These are phyloP conservation scores for Calliphora vicina DNA, from an alignment of 1,140 invertebrate genomes.

Conservation along the genomic window DNA sequence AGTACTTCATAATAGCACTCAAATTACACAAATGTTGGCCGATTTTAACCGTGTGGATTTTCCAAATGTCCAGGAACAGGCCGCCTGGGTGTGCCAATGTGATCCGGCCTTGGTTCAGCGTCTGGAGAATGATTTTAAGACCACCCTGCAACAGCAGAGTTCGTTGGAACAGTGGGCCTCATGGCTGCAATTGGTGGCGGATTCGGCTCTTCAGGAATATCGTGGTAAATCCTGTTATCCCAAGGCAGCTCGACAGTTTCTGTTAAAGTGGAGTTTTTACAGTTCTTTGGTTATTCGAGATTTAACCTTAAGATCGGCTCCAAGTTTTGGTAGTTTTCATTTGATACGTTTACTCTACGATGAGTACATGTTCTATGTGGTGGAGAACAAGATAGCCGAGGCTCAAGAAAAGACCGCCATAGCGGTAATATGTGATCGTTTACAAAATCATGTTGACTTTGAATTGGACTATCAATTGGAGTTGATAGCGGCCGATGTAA, in stretches of 20 bases:
- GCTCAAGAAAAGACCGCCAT: constrained; percentile 91
- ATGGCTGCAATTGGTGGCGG: constrained; percentile 95
- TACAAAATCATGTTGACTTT: constrained; percentile 59
- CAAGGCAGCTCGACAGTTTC: constrained; percentile 89
- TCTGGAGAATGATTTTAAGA: constrained; percentile 93
- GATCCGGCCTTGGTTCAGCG: constrained; percentile 85
- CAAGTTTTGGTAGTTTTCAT: constrained; percentile 99
- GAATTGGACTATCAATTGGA: constrained; percentile 61
- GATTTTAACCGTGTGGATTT: constrained; percentile 98
- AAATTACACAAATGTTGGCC: constrained; percentile 96
- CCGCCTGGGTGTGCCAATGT: constrained; percentile 98
- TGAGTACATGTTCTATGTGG: constrained; percentile 99
- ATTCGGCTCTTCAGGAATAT: constrained; percentile 86
- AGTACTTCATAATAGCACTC: constrained; percentile 93
- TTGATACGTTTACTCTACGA: constrained; percentile 96
- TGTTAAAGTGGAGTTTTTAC: constrained; percentile 99
- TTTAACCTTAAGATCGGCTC: constrained; percentile 92
- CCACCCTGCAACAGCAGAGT: constrained; percentile 90
- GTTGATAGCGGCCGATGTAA: constrained; percentile 45
- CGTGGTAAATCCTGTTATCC: constrained; percentile 85
- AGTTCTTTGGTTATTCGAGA: constrained; percentile 97
- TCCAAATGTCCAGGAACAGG: constrained; percentile 87
- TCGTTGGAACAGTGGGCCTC: constrained; percentile 96
- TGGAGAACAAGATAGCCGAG: constrained; percentile 95
- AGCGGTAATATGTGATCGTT: constrained; percentile 79